Conservation (phyloP, 1,140 invertebrate genomes). For the Teleogryllus occipitalis region DNA sequence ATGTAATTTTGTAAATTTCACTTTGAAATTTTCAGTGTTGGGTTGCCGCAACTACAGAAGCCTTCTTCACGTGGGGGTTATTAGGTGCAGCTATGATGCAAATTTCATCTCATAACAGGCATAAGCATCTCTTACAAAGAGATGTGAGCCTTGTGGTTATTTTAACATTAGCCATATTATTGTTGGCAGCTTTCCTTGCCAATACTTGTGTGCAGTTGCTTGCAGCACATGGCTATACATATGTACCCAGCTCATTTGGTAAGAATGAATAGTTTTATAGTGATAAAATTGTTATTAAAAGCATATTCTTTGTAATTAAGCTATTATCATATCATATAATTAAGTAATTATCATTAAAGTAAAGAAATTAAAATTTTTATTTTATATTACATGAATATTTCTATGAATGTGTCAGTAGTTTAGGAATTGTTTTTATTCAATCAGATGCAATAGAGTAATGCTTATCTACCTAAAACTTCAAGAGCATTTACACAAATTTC, state of each 20-base stretch:
- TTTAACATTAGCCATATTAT: conserved; percentile 64
- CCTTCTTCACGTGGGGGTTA: conserved; percentile 82
- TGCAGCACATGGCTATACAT: conserved; percentile 57
- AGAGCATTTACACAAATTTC: not conserved
- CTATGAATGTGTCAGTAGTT: too few relatives aligned
- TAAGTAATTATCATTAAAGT: too few relatives aligned
- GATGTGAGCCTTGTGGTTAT: conserved; percentile 72
- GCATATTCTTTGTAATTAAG: too few relatives aligned
- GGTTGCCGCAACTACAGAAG: conserved; percentile 78
- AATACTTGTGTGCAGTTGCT: conserved; percentile 71
- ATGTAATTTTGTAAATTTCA: not conserved
- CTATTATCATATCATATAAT: too few relatives aligned
- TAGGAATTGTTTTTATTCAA: too few relatives aligned
- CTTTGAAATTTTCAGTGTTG: conserved; percentile 53
- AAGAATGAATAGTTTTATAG: conserved; percentile 31
- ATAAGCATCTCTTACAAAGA: conserved; percentile 60
- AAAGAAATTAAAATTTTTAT: too few relatives aligned
- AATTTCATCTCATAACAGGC: conserved; percentile 59
- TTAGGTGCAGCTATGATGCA: conserved; percentile 76
- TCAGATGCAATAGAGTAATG: too few relatives aligned
- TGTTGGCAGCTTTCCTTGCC: conserved; percentile 67
- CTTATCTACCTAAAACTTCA: too few relatives aligned
- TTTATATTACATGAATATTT: too few relatives aligned
- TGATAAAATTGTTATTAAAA: not conserved
- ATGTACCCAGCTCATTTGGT: conserved; percentile 80